Conservation (phyloP, 2,797 vertebrate genomes). For the Aselliscus stoliczkanus region DNA sequence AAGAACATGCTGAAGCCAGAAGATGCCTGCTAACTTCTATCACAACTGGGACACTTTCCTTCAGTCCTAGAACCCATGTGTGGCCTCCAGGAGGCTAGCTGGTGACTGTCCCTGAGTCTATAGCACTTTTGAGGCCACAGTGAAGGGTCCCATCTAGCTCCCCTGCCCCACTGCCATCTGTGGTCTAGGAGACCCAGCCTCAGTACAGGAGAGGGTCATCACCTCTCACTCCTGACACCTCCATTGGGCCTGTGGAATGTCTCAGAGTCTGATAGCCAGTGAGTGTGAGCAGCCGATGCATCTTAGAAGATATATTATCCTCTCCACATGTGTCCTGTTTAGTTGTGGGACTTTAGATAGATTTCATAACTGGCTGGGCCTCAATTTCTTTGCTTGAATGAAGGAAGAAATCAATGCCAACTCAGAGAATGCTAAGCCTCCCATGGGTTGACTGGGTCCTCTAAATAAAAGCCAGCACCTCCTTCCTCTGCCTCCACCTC, state of each 20-base stretch:
- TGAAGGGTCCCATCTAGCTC: not conserved
- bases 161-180: too few species aligned
- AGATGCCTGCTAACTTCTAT: not conserved
- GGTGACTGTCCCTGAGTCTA: too few species aligned
- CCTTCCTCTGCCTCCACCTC: not conserved
- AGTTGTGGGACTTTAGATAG: not conserved
- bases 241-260: not conserved
- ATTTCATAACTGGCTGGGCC: not conserved
- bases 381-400: not conserved
- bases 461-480: not conserved
- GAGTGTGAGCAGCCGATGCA: not conserved
- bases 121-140: not conserved
- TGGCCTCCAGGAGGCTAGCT: not conserved
- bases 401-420: not conserved
- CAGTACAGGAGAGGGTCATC: not conserved
- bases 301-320: not conserved
- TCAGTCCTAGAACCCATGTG: not conserved
- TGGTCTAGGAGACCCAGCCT: not conserved
- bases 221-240: not conserved
- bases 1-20: too few species aligned
- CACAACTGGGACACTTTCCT: not conserved
- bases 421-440: not conserved
- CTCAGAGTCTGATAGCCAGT: not conserved
- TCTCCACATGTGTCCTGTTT: not conserved
- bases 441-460: not conserved